Evolutionary conservation across 2,797 vertebrate genomes (phyloP).

Genomic region (Gallirallus australis): DNA sequence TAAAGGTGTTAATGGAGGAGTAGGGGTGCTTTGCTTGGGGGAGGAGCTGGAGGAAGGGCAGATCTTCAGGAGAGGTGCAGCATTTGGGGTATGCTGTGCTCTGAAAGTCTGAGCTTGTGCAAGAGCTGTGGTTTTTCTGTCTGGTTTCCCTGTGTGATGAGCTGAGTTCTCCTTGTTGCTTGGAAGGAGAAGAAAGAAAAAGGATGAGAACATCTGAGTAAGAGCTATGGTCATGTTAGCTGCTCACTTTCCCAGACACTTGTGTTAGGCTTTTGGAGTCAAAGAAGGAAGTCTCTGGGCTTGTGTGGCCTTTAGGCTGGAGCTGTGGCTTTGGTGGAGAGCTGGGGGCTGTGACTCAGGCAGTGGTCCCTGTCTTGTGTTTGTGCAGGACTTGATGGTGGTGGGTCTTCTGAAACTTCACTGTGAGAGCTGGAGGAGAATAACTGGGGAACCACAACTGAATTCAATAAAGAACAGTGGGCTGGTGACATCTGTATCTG

Average conservation of each 20-base stretch:
- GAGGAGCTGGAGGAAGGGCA: neutral
- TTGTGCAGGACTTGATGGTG: neutral
- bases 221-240: fast-evolving
- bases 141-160: neutral
- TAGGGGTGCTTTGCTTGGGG: fast-evolving
- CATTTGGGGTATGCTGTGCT: fast-evolving
- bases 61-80: neutral
- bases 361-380: neutral
- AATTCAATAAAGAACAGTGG: neutral
- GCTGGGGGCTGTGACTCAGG: neutral
- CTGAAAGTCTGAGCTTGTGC: neutral
- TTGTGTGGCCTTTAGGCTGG: neutral
- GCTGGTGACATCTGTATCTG: neutral
- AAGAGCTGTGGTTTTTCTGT: neutral
- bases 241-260: neutral
- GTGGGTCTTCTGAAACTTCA: neutral
- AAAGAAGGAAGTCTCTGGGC: neutral
- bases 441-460: neutral
- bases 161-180: neutral
- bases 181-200: neutral
- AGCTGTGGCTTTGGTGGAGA: neutral
- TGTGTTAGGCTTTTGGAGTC: neutral
- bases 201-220: neutral
- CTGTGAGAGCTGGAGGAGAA: fast-evolving
- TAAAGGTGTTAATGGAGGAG: neutral